These are phyloP conservation scores for Cosmia pyralina DNA, from an alignment of 2,888 invertebrate species.

Conservation along the genomic window DNA sequence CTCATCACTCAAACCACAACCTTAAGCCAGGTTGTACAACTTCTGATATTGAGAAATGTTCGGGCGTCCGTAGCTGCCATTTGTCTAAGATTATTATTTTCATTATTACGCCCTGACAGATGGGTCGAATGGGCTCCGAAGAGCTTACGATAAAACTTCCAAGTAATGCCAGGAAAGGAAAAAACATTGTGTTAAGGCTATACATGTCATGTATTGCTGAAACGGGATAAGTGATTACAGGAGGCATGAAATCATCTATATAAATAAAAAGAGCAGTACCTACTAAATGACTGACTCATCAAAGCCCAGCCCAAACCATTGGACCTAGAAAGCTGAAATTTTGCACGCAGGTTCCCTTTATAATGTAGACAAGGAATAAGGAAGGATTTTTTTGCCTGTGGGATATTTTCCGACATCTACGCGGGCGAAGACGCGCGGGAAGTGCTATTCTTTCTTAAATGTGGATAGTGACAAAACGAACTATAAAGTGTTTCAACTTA, in stretches of 20 bases:
- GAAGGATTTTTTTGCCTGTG: too few species aligned
- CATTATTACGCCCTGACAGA: slow-evolving; percentile 64
- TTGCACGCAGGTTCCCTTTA: too few species aligned
- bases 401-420: too few species aligned
- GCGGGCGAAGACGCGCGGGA: too few species aligned
- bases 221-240: not conserved
- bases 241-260: not conserved
- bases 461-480: not conserved
- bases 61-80: slow-evolving; percentile 63
- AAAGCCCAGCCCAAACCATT: too few species aligned
- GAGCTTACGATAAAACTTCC: slow-evolving; percentile 46
- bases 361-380: too few species aligned
- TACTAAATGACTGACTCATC: too few species aligned
- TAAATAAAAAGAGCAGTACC: too few species aligned
- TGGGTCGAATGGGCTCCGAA: slow-evolving; percentile 27
- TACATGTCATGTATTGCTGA: slow-evolving; percentile 9
- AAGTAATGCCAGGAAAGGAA: slow-evolving; percentile 24
- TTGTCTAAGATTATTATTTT: slow-evolving; percentile 73
- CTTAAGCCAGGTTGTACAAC: slow-evolving; percentile 72
- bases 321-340: too few species aligned
- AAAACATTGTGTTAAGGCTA: slow-evolving; percentile 24
- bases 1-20: slow-evolving; percentile 27
- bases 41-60: slow-evolving; percentile 71
- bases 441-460: too few species aligned
- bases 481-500: too few species aligned